Base-by-base conservation (phyloP, 2,888 invertebrate species). In the Caradrina clavipalpis region DNA sequence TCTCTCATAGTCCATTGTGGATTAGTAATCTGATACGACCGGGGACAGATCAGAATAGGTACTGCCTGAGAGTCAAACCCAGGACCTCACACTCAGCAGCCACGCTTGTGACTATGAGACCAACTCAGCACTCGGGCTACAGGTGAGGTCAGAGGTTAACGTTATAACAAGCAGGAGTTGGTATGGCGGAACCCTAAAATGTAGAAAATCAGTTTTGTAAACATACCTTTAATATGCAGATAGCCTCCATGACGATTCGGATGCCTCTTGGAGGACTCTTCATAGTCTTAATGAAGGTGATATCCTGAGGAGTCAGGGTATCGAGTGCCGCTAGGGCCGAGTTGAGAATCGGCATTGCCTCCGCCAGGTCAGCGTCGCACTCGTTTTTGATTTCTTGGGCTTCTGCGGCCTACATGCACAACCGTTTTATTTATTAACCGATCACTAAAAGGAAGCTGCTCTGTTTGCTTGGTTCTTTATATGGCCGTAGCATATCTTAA, bases 281-380 rank as follows among this genome's bases (percentile, higher is more conserved):
- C 99, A 99, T 99, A 0, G 99, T 98, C 93, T 99, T 99, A 51
- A 99, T 98, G 76, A 99, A 97, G 4, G 99, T 98, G 78, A 99
- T 98, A 89, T 99, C 99, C 65, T 97, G 97, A 4, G 98, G 97
- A 26, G 99, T 99, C 35, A 99, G 96, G 0, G 99, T 99, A 85
- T 99, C 98, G 2, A 99, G 95, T 0, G 99, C 99, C 1, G 98
- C 97, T 69, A 99, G 93, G 0, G 99, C 99, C 1, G 97, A 96
- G 89, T 99, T 98, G 62, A 99, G 94, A 69, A 99, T 98, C 0
- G 99, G 99, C 96, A 99, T 97, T 0, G 99, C 99, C 92, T 98
- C 98, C 0, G 98, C 98, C 74, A 99, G 93, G 89, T 99, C 98
- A 4, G 98, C 97, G 91, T 99, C 99, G 90, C 99, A 99, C 87